Evolutionary conservation across 2,113 vertebrate genomes (phyloP).

Genomic region (Leuciscus idus): DNA sequence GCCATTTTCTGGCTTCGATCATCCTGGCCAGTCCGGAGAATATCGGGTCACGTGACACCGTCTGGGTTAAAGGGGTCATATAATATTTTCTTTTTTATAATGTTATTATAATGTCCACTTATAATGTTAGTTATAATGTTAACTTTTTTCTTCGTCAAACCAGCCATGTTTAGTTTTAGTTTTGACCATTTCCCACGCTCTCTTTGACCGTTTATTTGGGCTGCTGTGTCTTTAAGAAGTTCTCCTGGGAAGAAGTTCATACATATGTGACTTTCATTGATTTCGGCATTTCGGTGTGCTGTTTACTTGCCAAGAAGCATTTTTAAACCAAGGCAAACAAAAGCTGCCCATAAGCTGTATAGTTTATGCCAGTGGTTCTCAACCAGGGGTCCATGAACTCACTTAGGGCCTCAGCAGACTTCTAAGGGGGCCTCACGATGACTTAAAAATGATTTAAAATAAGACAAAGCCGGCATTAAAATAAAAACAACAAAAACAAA

Average conservation of each 20-base stretch:
- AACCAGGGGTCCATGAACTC: background rate
- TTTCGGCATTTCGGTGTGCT: background rate
- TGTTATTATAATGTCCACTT: too few relatives aligned
- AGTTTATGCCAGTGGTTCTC: background rate
- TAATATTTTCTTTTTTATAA: background rate
- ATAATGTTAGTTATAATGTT: background rate
- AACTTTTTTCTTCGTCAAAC: background rate
- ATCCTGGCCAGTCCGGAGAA: slow-evolving; percentile 60
- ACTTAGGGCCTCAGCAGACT: background rate
- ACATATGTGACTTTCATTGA: background rate
- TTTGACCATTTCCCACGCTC: background rate
- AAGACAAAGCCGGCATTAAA: background rate
- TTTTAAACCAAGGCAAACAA: background rate
- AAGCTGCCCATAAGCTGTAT: background rate
- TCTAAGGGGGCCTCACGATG: background rate
- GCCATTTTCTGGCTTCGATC: slow-evolving; percentile 83
- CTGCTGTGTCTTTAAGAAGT: background rate
- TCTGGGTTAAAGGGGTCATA: background rate
- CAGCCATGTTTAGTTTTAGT: background rate
- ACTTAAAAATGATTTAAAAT: background rate
- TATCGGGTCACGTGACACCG: slow-evolving; percentile 60
- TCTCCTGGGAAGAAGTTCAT: background rate
- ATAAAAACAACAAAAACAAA: background rate
- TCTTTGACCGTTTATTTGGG: background rate
- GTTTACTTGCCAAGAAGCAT: background rate